A percentile compares a stretch with the other conserved stretches of the same genome.
phyloP scores from a whole-genome alignment of 2,797 vertebrate genomes.

The Acrossocheilus fasciatus region DNA sequence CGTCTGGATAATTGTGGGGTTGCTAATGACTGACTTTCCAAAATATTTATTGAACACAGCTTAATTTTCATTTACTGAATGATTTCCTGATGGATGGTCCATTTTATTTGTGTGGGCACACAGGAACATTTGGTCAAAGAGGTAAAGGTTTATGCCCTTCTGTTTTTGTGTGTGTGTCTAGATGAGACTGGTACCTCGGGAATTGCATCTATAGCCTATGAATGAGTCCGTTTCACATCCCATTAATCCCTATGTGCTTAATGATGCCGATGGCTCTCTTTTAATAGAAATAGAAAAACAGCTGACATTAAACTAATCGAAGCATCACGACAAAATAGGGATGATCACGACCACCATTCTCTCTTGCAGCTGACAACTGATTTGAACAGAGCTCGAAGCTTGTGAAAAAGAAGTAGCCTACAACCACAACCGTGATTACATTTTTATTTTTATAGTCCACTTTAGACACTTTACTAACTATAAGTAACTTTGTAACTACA shows the following conservation, averaged over 20 bases:
- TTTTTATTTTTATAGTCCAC: too few relatives aligned
- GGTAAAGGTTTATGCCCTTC: background rate
- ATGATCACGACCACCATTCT: constrained; percentile 13
- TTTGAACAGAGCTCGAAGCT: background rate
- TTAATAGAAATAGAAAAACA: background rate
- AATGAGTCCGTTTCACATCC: background rate
- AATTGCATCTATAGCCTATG: background rate
- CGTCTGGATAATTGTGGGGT: background rate
- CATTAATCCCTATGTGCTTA: background rate
- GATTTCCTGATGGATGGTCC: background rate
- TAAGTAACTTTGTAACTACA: too few relatives aligned
- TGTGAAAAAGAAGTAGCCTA: background rate
- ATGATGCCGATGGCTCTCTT: constrained; percentile 11
- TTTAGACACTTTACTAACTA: too few relatives aligned
- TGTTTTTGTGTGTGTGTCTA: background rate
- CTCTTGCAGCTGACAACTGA: background rate
- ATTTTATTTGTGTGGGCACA: constrained; percentile 16
- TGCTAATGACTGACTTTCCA: constrained; percentile 11
- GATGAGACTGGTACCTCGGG: background rate
- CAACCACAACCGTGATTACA: too few relatives aligned
- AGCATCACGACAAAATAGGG: constrained; percentile 8
- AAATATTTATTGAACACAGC: background rate
- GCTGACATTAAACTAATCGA: background rate
- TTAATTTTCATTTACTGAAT: background rate
- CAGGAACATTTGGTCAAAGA: constrained; percentile 24